These are phyloP conservation scores for Triops longicaudatus DNA, from an alignment of 1,140 invertebrate genomes.

Conservation along the genomic window DNA sequence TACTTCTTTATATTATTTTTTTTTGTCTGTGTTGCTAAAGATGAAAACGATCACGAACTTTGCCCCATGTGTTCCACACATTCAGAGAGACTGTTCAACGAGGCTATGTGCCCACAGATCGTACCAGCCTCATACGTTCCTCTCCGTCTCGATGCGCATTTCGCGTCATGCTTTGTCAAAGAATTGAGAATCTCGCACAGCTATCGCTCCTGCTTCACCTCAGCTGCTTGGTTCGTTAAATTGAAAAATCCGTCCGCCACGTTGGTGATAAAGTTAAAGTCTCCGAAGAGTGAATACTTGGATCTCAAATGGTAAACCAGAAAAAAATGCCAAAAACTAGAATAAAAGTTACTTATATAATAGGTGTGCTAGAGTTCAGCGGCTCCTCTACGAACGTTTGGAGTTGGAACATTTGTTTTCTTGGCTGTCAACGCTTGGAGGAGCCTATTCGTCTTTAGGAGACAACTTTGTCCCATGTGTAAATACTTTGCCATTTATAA, in stretches of 20 bases:
- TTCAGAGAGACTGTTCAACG: too few relatives aligned
- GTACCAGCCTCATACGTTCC: not conserved
- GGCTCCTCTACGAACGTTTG: constrained; percentile 22
- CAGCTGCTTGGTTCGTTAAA: not conserved
- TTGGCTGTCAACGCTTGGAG: constrained; percentile 92
- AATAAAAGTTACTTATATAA: not conserved
- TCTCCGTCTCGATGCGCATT: not conserved
- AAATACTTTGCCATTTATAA: constrained; percentile 39
- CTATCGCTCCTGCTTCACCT: not conserved
- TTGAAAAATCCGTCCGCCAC: not conserved
- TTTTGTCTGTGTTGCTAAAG: too few relatives aligned
- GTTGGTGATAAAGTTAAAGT: not conserved
- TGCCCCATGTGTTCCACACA: too few relatives aligned
- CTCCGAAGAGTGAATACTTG: not conserved
- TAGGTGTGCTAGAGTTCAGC: constrained; percentile 20
- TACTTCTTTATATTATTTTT: too few relatives aligned
- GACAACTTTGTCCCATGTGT: constrained; percentile 72
- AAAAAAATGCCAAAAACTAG: not conserved
- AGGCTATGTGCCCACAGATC: not conserved
- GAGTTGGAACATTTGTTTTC: constrained; percentile 61
- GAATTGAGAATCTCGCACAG: not conserved
- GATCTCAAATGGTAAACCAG: not conserved
- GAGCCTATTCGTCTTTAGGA: constrained; percentile 85
- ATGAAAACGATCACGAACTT: too few relatives aligned
- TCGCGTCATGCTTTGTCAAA: not conserved